Base-by-base conservation (phyloP, 2,113 vertebrate species). In the Grantiella picta region DNA sequence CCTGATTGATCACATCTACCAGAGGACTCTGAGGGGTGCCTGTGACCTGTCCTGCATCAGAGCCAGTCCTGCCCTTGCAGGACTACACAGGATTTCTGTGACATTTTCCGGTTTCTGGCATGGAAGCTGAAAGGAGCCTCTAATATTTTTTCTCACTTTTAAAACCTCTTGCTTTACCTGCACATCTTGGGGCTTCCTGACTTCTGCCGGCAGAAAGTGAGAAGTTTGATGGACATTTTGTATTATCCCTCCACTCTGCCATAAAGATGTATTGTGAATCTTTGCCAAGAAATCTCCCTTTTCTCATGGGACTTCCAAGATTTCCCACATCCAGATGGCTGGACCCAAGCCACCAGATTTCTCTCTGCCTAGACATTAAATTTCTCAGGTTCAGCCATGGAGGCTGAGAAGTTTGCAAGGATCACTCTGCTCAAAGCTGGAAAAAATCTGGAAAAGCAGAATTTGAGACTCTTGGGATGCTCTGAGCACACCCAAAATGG, bases 231-330 rank as follows among this genome's bases (percentile, higher is more conserved):
- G 38, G 66, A 42, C 54, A 38, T 49, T 88, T 85, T 27, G 9
- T 52, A 52, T 76, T 92, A 91, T 20, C 44, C 80, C 33, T 92
- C 61, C 44, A 38, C 59, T 90, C 36, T 93, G 53, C 50, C 18
- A 0, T 86, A 76, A 86, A 90, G 66, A 64, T 77, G 61, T 54
- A 17, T 36, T 38, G 47, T 76, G 83, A 83, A 33, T 38, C 80
- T 86, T 85, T 94, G 57, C 71, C 80, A 89, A 95, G 80, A 94
- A 80, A 77, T 63, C 38, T 76, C 47, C 80, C 27, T 72, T 86
- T 92, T 91, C 80, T 91, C 1, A 0, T 79, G 83, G 83, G 35
- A 76, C 49, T 83, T 76, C 57, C 53, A 86, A 86, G 33, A 12
- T 92, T 95, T 83, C 87, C 68, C 84, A 83, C 2, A 0, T 89